A percentile compares a stretch with the other conserved stretches of the same genome.
phyloP scores from a whole-genome alignment of 37 sponge, comb jelly and placozoan species.

The Tethya wilhelma region DNA sequence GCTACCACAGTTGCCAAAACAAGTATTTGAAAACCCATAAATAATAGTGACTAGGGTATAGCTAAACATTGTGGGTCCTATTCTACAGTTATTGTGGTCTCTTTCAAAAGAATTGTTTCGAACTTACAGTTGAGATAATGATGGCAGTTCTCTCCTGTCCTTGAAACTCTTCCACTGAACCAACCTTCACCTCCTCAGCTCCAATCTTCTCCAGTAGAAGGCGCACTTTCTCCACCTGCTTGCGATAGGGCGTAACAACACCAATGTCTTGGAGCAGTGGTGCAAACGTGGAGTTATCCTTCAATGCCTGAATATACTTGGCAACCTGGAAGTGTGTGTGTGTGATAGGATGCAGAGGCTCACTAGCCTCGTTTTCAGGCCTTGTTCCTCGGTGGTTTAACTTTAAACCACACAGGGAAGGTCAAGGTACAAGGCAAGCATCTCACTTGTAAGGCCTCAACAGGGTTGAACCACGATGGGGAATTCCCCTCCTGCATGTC shows the following conservation, averaged over 20 bases:
- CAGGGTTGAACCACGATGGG: slow-evolving; percentile 88
- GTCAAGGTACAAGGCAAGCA: too few species aligned
- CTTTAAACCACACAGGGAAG: too few species aligned
- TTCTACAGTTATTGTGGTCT: background rate
- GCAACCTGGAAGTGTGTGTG: slow-evolving; percentile 24
- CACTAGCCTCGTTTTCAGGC: too few species aligned
- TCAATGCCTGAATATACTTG: slow-evolving; percentile 41
- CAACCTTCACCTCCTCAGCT: slow-evolving; percentile 56
- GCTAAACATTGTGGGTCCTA: background rate
- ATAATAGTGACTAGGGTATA: too few species aligned
- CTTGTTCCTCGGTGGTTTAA: too few species aligned
- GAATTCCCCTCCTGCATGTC: slow-evolving; percentile 76
- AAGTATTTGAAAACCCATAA: too few species aligned
- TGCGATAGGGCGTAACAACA: slow-evolving; percentile 78
- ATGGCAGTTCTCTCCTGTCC: slow-evolving; percentile 77
- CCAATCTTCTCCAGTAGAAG: slow-evolving; percentile 34
- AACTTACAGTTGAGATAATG: slow-evolving; percentile 81
- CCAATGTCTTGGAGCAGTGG: slow-evolving; percentile 49
- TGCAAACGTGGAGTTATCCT: slow-evolving; percentile 30
- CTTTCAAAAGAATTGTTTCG: background rate
- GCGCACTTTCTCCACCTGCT: slow-evolving; percentile 78
- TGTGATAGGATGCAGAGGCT: background rate
- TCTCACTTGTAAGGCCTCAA: slow-evolving; percentile 71
- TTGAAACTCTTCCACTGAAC: slow-evolving; percentile 88
- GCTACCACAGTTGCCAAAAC: too few species aligned